Conservation (phyloP, 2,888 invertebrate genomes). For the Drosophila pegasa region DNA sequence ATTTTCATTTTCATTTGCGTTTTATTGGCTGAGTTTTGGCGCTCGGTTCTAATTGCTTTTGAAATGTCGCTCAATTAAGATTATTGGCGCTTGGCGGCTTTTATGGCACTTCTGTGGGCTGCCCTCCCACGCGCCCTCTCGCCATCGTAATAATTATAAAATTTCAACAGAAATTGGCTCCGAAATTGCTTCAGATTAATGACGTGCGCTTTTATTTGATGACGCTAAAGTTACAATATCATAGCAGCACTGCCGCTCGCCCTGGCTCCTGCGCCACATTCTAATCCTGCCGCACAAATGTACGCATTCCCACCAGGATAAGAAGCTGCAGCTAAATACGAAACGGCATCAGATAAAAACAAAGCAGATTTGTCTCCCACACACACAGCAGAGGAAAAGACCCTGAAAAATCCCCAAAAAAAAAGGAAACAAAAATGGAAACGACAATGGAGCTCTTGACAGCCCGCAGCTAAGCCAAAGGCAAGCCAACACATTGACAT, state of each 20-base stretch:
- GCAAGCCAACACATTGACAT: constrained; percentile 32
- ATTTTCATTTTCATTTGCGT: constrained; percentile 35
- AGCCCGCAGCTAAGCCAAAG: constrained; percentile 63
- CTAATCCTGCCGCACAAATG: constrained; percentile 77
- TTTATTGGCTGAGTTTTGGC: constrained; percentile 28
- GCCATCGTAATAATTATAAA: constrained; percentile 76
- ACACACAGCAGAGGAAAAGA: constrained; percentile 22
- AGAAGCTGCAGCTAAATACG: constrained; percentile 70
- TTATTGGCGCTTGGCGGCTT: constrained; percentile 82
- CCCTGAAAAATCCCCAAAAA: constrained; percentile 21
- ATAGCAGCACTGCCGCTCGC: constrained; percentile 5
- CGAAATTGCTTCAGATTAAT: constrained; percentile 57
- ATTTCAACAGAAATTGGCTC: constrained; percentile 57
- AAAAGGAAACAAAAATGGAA: constrained; percentile 26
- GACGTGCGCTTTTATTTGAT: constrained; percentile 48
- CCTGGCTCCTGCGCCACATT: constrained; percentile 15
- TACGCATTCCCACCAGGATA: constrained; percentile 79
- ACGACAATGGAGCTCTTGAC: constrained; percentile 38
- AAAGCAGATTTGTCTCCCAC: constrained; percentile 78
- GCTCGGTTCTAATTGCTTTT: constrained; percentile 61
- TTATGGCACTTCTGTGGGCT: constrained; percentile 82
- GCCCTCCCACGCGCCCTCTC: not conserved
- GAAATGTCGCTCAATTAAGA: constrained; percentile 83
- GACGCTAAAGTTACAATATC: constrained; percentile 59
- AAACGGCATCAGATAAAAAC: constrained; percentile 79